Conservation (phyloP, 2,888 invertebrate genomes). For the Eilema griseolum region DNA sequence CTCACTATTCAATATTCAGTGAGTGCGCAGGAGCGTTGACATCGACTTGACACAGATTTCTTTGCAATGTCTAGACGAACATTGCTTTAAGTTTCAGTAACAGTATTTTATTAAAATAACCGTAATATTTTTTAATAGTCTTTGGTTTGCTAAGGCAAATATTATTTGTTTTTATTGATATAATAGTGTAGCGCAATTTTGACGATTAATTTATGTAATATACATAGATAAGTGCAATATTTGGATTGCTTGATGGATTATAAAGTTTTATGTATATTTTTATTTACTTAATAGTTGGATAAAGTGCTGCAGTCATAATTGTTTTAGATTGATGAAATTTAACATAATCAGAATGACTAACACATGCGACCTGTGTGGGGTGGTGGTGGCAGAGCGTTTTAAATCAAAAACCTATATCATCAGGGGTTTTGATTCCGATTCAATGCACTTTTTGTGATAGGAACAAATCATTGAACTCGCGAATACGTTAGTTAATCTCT, state of each 20-base stretch:
- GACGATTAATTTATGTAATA: conserved; percentile 12
- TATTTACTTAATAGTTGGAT: background rate
- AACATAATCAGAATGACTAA: background rate
- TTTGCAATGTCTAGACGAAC: conserved; percentile 66
- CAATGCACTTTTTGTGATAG: too few relatives aligned
- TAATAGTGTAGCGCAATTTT: background rate
- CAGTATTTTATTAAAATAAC: conserved; percentile 48
- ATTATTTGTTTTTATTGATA: conserved; percentile 11
- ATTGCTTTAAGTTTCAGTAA: conserved; percentile 55
- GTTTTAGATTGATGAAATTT: background rate
- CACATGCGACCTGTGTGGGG: background rate
- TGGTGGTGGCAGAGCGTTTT: background rate
- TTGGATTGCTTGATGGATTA: background rate
- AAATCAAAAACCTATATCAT: too few relatives aligned
- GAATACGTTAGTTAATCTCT: too few relatives aligned
- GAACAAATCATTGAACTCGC: too few relatives aligned
- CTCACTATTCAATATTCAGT: conserved; percentile 58
- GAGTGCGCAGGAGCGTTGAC: conserved; percentile 69
- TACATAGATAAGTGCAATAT: background rate
- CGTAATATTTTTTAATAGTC: conserved; percentile 31
- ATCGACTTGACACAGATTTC: conserved; percentile 63
- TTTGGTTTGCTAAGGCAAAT: conserved; percentile 12
- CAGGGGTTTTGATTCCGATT: too few relatives aligned
- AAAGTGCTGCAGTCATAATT: background rate
- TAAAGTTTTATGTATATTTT: background rate